Evolutionary conservation across 2,888 invertebrate genomes (phyloP).

Genomic region (Andrena chrysosceles): DNA sequence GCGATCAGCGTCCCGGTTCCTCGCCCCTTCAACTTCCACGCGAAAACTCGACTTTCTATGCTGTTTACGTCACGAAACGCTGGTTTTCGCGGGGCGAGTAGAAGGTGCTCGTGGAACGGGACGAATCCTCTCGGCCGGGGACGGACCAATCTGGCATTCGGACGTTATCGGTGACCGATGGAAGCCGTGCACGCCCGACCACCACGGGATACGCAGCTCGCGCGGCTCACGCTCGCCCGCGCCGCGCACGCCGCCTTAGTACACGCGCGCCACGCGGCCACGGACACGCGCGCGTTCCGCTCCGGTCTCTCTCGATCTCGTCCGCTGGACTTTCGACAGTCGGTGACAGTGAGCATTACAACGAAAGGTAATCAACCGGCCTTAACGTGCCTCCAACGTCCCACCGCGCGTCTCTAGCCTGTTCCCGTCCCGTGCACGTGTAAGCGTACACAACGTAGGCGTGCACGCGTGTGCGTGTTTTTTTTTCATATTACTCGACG

Average conservation of each 20-base stretch:
- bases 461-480: background rate
- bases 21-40: background rate
- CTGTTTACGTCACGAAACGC: conserved; percentile 7
- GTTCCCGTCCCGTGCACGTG: background rate
- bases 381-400: conserved; percentile 6
- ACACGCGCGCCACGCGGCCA: conserved; percentile 58
- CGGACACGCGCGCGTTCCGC: conserved; percentile 47
- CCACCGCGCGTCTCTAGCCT: background rate
- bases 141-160: conserved; percentile 68
- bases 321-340: conserved; percentile 54
- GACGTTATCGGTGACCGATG: conserved; percentile 68
- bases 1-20: background rate
- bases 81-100: background rate
- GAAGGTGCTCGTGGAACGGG: conserved; percentile 21
- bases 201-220: conserved; percentile 44
- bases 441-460: background rate
- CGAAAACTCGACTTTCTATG: conserved; percentile 21
- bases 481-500: conserved; percentile 12
- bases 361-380: conserved; percentile 62
- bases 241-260: conserved; percentile 60
- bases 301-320: conserved; percentile 10
- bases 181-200: conserved; percentile 50
- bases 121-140: conserved; percentile 43
- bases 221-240: conserved; percentile 36
- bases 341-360: conserved; percentile 59